These are phyloP conservation scores for Morbakka virulenta DNA, from an alignment of 30 jellyfish, hydroid and myxozoan genomes.

Conservation along the genomic window DNA sequence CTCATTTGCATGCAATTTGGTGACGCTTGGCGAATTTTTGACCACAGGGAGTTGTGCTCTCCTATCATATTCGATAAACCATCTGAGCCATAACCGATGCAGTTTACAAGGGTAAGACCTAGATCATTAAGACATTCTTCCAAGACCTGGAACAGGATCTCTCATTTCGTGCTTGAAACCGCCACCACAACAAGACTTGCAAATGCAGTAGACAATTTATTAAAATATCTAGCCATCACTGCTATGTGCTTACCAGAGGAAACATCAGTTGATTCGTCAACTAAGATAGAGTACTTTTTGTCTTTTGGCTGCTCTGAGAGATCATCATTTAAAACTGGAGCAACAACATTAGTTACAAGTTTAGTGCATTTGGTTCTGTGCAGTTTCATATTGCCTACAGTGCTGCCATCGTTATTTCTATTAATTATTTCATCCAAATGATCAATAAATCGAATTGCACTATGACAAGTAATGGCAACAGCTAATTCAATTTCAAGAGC, in stretches of 20 bases:
- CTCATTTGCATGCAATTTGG: not conserved
- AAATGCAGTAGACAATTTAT: constrained; percentile 28
- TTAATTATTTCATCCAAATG: constrained; percentile 37
- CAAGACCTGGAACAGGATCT: no score
- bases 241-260: constrained; percentile 42
- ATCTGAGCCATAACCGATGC: constrained; percentile 18
- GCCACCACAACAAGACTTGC: constrained; percentile 10
- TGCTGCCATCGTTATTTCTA: constrained; percentile 18
- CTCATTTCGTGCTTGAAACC: constrained; percentile 23
- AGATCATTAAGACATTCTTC: no score
- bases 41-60: constrained; percentile 15
- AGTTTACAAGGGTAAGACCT: constrained; percentile 6
- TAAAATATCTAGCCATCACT: constrained; percentile 24
- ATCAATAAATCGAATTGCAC: constrained; percentile 43
- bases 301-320: constrained; percentile 8
- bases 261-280: constrained; percentile 55
- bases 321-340: constrained; percentile 50
- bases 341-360: constrained; percentile 37
- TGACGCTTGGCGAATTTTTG: not conserved
- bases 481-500: no score
- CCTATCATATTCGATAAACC: constrained; percentile 20
- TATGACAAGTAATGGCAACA: constrained; percentile 39
- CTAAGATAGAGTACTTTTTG: constrained; percentile 41
- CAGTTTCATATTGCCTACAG: constrained; percentile 6
- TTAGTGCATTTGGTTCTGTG: constrained; percentile 42